phyloP scores from a whole-genome alignment of 2,113 vertebrate genomes.

The Thunnus maccoyii region DNA sequence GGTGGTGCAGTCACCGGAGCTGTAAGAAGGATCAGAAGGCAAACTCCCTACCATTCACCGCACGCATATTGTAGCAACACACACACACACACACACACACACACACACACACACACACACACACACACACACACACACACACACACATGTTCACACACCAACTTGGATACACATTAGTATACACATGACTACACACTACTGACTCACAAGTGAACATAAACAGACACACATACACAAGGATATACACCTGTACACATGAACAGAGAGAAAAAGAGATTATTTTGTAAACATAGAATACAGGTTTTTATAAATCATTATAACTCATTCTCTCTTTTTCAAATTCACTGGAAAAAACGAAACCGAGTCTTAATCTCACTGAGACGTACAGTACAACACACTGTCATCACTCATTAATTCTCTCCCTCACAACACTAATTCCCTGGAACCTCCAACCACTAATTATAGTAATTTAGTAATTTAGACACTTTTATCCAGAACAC shows the following conservation, averaged over 20 bases:
- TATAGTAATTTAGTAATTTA: conserved; percentile 67
- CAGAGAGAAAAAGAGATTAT: conserved; percentile 13
- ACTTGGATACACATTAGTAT: not conserved
- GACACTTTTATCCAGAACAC: conserved; percentile 67
- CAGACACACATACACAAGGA: not conserved
- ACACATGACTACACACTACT: conserved; percentile 30
- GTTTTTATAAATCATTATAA: conserved; percentile 25
- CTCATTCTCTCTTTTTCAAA: conserved; percentile 7
- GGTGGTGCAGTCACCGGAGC: conserved; percentile 75
- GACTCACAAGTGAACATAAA: conserved; percentile 6
- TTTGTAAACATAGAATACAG: conserved; percentile 15
- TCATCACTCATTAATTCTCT: conserved; percentile 76
- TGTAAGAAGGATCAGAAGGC: conserved; percentile 78
- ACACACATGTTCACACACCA: conserved; percentile 33
- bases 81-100: conserved; percentile 23
- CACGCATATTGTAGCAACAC: conserved; percentile 46
- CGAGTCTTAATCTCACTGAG: conserved; percentile 51
- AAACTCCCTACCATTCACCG: conserved; percentile 55
- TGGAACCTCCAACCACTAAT: conserved; percentile 70
- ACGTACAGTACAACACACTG: conserved; percentile 49
- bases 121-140: conserved; percentile 7
- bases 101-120: conserved; percentile 7
- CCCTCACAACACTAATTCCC: conserved; percentile 74
- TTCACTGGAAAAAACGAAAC: conserved; percentile 29
- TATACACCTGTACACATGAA: conserved; percentile 14